phyloP scores from a whole-genome alignment of 2,797 vertebrate genomes.

The Enteromius fasciolatus region DNA sequence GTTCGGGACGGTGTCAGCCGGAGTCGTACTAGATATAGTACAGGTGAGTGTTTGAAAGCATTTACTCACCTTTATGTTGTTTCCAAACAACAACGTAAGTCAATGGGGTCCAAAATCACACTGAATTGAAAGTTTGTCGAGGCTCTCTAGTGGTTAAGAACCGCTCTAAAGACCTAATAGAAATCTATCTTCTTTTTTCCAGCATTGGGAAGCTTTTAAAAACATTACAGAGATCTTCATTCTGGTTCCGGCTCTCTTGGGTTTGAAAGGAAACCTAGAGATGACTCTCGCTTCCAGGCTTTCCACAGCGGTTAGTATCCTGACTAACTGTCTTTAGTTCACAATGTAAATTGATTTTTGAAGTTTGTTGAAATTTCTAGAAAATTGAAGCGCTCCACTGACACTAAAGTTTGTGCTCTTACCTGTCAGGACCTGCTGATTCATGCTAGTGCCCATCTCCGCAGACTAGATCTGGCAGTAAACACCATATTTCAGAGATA shows the following conservation, averaged over 20 bases:
- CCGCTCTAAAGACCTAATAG: neutral
- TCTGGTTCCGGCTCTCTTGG: constrained; percentile 93
- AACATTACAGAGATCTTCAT: constrained; percentile 97
- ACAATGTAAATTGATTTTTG: neutral
- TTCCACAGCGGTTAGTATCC: constrained; percentile 86
- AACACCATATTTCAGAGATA: neutral
- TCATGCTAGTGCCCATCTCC: neutral
- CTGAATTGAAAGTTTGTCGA: too few species aligned
- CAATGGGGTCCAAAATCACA: neutral
- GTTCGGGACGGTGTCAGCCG: constrained; percentile 95
- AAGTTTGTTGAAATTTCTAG: too few species aligned
- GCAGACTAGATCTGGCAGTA: neutral
- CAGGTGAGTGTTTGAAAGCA: constrained; percentile 77
- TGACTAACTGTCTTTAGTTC: neutral
- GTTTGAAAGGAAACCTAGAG: constrained; percentile 97
- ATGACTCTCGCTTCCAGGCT: constrained; percentile 96
- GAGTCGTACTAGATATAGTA: constrained; percentile 96
- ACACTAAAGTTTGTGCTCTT: neutral
- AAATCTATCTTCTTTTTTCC: constrained; percentile 21
- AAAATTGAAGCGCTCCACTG: neutral
- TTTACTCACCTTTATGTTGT: neutral
- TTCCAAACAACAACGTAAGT: neutral
- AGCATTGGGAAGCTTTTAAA: constrained; percentile 98
- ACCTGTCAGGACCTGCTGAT: neutral
- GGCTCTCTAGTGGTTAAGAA: neutral